Percentiles rank a stretch among this genome's conserved stretches.
These are phyloP conservation scores for Crambe crambe DNA, from an alignment of 37 sponge, comb jelly and placozoan species.

Conservation along the genomic window DNA sequence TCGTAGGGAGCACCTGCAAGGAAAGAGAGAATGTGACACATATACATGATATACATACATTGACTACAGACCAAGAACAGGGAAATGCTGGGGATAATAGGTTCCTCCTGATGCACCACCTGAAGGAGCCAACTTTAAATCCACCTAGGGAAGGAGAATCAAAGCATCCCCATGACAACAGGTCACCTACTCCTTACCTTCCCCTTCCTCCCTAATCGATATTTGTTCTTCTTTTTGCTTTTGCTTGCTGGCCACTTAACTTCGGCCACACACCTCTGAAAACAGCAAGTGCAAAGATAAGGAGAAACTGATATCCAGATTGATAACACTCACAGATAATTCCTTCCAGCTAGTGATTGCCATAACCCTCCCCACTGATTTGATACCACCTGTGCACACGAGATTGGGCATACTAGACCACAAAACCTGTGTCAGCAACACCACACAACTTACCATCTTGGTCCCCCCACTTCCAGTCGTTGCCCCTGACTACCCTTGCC, in stretches of 20 bases:
- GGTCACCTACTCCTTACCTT: too few relatives aligned
- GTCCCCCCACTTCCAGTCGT: slow-evolving; percentile 85
- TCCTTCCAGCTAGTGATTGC: too few relatives aligned
- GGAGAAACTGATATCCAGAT: too few relatives aligned
- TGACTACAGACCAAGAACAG: slow-evolving; percentile 60
- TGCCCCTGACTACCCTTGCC: slow-evolving; percentile 79
- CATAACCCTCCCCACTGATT: too few relatives aligned
- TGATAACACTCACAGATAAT: too few relatives aligned
- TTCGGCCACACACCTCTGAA: too few relatives aligned
- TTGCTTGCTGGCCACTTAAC: too few relatives aligned
- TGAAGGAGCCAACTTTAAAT: slow-evolving; percentile 62
- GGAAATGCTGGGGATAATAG: slow-evolving; percentile 88
- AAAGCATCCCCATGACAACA: too few relatives aligned
- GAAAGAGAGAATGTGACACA: background rate
- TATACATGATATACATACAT: background rate
- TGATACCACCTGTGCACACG: slow-evolving; percentile 56
- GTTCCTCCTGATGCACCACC: slow-evolving; percentile 60
- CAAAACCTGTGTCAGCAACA: slow-evolving; percentile 41
- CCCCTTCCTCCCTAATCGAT: too few relatives aligned
- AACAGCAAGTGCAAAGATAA: too few relatives aligned
- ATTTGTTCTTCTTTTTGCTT: too few relatives aligned
- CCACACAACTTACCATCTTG: slow-evolving; percentile 89
- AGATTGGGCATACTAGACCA: slow-evolving; percentile 62
- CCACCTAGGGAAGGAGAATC: too few relatives aligned
- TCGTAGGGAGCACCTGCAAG: background rate